A percentile compares a stretch with the other conserved stretches of the same genome.
Conservation (phyloP, 2,797 vertebrate genomes). For the Sebastes wilsoni region DNA sequence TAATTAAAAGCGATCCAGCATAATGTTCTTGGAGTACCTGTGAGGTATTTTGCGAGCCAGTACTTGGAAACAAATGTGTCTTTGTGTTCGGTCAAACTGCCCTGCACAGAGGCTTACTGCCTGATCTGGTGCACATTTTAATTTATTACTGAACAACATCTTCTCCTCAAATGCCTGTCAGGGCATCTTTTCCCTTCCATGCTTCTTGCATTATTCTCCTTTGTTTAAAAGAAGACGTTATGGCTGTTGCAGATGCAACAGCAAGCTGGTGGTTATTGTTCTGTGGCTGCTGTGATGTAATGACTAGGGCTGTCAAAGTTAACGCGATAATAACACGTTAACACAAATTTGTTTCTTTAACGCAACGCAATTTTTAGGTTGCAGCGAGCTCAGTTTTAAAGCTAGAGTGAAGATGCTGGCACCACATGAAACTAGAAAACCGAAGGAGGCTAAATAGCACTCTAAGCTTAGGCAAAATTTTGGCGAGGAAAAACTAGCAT, state of each 20-base stretch:
- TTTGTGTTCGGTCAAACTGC: slow-evolving; percentile 45
- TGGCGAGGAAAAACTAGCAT: too few relatives aligned
- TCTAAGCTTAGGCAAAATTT: too few relatives aligned
- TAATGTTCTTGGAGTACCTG: slow-evolving; percentile 33
- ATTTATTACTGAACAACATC: neutral
- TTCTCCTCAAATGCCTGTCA: neutral
- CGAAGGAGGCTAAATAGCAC: too few relatives aligned
- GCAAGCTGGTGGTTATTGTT: neutral
- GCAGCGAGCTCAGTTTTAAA: too few relatives aligned
- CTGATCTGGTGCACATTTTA: neutral
- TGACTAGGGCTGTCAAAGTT: too few relatives aligned
- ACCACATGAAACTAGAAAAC: too few relatives aligned
- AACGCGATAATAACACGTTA: too few relatives aligned
- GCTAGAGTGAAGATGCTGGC: too few relatives aligned
- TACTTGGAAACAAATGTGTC: slow-evolving; percentile 41
- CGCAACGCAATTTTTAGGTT: too few relatives aligned
- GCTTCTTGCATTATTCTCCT: neutral
- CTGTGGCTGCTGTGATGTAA: neutral
- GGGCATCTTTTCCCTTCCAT: neutral
- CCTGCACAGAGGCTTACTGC: neutral
- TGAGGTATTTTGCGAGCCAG: slow-evolving; percentile 8
- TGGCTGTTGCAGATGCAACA: neutral
- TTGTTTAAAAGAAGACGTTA: neutral
- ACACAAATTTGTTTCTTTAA: too few relatives aligned
- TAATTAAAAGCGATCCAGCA: slow-evolving; percentile 42